Conservation (phyloP, 2,888 invertebrate genomes). For the Trissolcus brochymenae region DNA sequence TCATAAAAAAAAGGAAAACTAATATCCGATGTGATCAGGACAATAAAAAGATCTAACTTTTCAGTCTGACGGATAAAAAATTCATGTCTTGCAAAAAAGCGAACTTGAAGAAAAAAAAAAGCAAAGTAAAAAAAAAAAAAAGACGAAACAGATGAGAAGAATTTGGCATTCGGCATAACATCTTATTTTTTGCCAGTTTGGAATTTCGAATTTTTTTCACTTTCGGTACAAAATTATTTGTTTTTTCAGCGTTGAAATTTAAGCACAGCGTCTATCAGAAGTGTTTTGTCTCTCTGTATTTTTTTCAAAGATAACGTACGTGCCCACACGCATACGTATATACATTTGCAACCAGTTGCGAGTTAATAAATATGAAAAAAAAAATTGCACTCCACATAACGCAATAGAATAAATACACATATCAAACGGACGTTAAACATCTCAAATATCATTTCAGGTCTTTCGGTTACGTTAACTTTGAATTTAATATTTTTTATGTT, state of each 20-base stretch:
- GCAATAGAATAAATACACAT: constrained; percentile 6
- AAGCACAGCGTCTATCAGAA: constrained; percentile 8
- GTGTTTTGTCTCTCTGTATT: constrained; percentile 10
- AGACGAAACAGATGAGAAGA: no score
- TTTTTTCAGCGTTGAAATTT: constrained; percentile 1
- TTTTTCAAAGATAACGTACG: constrained; percentile 6
- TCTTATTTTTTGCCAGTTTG: neutral
- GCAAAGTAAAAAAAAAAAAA: no score
- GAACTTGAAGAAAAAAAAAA: no score
- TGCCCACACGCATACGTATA: constrained; percentile 5
- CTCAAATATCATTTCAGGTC: constrained; percentile 4
- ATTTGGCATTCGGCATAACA: no score
- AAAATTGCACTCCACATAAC: constrained; percentile 6
- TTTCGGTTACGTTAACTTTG: neutral
- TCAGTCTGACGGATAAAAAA: no score
- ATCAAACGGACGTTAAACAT: constrained; percentile 6
- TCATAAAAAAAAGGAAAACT: neutral
- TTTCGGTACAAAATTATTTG: neutral
- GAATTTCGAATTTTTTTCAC: neutral
- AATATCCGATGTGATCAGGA: neutral
- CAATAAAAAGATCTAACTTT: no score
- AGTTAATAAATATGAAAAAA: constrained; percentile 2
- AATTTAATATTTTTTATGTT: no score
- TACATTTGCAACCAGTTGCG: constrained; percentile 11
- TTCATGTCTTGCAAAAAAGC: no score